These are phyloP conservation scores for Cheilosia urbana DNA, from an alignment of 2,888 invertebrate species.

Conservation along the genomic window DNA sequence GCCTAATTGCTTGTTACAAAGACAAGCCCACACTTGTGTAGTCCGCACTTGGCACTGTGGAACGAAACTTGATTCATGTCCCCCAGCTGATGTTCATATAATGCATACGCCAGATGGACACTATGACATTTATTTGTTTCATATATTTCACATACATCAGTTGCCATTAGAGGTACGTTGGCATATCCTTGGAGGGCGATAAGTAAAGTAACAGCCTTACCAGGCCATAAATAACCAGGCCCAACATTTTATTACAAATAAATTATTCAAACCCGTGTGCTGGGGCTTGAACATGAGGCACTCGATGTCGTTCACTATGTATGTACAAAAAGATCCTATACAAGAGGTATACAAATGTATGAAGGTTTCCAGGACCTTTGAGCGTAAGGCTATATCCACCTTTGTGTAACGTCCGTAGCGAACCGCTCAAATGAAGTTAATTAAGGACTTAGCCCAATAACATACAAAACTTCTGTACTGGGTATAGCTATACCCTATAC, in stretches of 20 bases:
- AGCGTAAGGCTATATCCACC: constrained; percentile 29
- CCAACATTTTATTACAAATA: constrained; percentile 33
- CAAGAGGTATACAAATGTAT: not conserved
- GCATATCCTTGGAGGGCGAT: constrained; percentile 28
- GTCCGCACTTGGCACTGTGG: too few species aligned
- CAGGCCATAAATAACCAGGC: not conserved
- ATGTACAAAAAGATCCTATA: not conserved
- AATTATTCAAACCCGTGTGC: constrained; percentile 51
- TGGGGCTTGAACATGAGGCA: constrained; percentile 10
- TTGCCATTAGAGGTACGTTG: constrained; percentile 12
- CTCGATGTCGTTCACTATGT: constrained; percentile 15
- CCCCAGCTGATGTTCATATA: not conserved
- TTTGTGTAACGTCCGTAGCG: constrained; percentile 58
- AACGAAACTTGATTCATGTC: not conserved
- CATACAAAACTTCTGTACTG: constrained; percentile 55
- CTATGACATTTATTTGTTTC: constrained; percentile 1
- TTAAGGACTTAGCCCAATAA: constrained; percentile 64
- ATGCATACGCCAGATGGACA: not conserved
- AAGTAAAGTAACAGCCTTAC: constrained; percentile 3
- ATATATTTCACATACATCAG: not conserved
- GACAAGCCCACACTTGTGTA: too few species aligned
- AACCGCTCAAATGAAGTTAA: constrained; percentile 69
- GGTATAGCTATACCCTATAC: not conserved
- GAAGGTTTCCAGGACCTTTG: constrained; percentile 33
- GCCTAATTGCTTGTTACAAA: too few species aligned